A percentile compares a stretch with the other conserved stretches of the same genome.
phyloP scores from a whole-genome alignment of 2,113 vertebrate species.

The Carassius carassius region DNA sequence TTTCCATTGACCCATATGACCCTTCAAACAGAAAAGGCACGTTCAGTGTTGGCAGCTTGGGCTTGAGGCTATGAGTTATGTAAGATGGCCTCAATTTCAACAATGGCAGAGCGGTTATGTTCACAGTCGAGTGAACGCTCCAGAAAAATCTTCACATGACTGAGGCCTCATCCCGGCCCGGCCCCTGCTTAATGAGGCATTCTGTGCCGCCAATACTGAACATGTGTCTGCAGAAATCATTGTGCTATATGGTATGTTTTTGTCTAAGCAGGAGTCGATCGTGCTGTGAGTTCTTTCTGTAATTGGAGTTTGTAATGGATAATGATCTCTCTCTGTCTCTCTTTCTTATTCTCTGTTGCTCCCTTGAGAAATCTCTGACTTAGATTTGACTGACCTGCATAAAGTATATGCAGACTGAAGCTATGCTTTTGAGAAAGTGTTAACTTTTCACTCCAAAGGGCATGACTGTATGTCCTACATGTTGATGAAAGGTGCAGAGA shows the following conservation, averaged over 20 bases:
- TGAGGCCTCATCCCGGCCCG: not conserved
- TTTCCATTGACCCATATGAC: constrained; percentile 14
- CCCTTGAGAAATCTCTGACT: constrained; percentile 39
- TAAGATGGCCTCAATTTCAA: constrained; percentile 55
- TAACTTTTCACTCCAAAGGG: constrained; percentile 16
- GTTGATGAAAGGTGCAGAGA: not conserved
- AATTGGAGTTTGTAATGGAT: constrained; percentile 37
- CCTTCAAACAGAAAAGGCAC: constrained; percentile 18
- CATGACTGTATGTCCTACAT: not conserved
- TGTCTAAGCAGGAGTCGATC: not conserved
- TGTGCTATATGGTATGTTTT: not conserved
- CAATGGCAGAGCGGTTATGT: constrained; percentile 19
- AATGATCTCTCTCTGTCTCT: constrained; percentile 24
- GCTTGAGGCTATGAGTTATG: constrained; percentile 51
- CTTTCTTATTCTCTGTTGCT: not conserved
- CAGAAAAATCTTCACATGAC: constrained; percentile 15
- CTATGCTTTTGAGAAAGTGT: constrained; percentile 39
- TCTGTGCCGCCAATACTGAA: not conserved
- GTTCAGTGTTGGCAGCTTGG: constrained; percentile 41
- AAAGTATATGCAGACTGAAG: constrained; percentile 32
- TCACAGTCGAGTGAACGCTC: not conserved
- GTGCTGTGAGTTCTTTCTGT: constrained; percentile 36
- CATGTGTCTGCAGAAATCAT: not conserved
- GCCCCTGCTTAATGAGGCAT: not conserved
- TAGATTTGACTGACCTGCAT: constrained; percentile 49